Percentiles rank a stretch among this genome's conserved stretches.
phyloP scores from a whole-genome alignment of 92 coral and sea anemone genomes.

The Parazoanthus swiftii region DNA sequence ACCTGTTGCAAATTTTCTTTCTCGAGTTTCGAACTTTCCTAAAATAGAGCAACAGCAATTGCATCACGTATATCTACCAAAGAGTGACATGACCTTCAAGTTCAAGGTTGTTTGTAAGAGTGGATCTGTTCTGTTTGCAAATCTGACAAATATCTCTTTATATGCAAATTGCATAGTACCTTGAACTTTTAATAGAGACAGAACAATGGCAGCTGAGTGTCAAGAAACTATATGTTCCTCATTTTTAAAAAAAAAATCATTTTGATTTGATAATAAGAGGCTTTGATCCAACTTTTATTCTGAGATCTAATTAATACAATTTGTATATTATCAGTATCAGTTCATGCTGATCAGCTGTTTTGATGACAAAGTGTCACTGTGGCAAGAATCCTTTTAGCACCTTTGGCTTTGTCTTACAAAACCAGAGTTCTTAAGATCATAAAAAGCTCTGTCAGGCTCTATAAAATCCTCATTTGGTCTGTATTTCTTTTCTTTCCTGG shows the following conservation, averaged over 20 bases:
- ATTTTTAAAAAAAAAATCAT: too few species aligned
- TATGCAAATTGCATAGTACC: not conserved
- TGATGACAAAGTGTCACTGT: not conserved
- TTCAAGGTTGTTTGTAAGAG: not conserved
- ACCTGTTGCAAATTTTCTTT: not conserved
- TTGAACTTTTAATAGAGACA: not conserved
- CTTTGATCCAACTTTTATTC: too few species aligned
- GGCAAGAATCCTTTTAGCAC: not conserved
- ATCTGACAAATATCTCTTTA: conserved; percentile 5
- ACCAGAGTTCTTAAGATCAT: not conserved
- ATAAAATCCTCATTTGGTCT: not conserved
- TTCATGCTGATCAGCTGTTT: not conserved
- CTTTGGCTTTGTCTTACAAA: too few species aligned
- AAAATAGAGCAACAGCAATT: not conserved
- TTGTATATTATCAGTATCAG: not conserved
- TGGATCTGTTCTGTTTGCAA: not conserved
- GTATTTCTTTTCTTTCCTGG: not conserved
- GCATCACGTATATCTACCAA: not conserved
- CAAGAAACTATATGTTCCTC: too few species aligned
- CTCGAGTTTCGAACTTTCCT: not conserved
- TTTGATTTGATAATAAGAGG: too few species aligned
- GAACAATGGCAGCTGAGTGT: not conserved
- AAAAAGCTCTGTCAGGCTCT: not conserved
- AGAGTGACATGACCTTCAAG: not conserved
- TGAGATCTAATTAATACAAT: not conserved